Evolutionary conservation across 2,797 vertebrate genomes (phyloP).

Genomic region (Helostoma temminkii): DNA sequence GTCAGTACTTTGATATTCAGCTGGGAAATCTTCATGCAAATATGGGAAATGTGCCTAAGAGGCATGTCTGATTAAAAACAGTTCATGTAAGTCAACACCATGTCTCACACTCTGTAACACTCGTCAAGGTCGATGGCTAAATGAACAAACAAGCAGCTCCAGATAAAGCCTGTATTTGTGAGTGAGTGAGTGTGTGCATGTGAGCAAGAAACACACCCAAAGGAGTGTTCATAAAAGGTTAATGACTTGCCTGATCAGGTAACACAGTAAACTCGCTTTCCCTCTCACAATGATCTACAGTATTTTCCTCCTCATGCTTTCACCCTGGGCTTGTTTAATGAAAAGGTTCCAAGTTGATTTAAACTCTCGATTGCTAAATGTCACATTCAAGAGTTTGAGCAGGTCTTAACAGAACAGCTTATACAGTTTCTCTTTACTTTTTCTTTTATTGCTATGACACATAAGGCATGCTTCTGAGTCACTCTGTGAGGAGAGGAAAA

Average conservation of each 20-base stretch:
- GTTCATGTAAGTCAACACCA: not conserved
- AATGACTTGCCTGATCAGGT: constrained; percentile 28
- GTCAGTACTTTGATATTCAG: constrained; percentile 4
- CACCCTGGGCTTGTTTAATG: not conserved
- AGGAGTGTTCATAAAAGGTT: constrained; percentile 26
- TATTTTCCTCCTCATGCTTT: not conserved
- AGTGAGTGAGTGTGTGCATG: constrained; percentile 3
- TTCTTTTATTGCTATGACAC: not conserved
- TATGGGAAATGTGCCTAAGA: constrained; percentile 2
- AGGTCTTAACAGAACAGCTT: constrained; percentile 1
- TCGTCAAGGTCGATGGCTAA: constrained; percentile 4
- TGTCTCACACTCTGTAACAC: not conserved
- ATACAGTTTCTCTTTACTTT: not conserved
- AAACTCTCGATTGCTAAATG: not conserved
- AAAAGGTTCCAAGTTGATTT: not conserved
- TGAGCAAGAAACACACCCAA: constrained; percentile 39
- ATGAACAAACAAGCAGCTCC: constrained; percentile 1
- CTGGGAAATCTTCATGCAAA: not conserved
- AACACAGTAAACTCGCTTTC: constrained; percentile 21
- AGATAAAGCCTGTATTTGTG: constrained; percentile 17
- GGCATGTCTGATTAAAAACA: not conserved
- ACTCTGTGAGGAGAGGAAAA: constrained; percentile 25
- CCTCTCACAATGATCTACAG: not conserved
- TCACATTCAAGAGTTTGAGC: not conserved
- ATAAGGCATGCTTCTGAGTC: constrained; percentile 22